Percentiles rank a stretch among this genome's conserved stretches.
phyloP scores from a whole-genome alignment of 2,797 vertebrate genomes.

The Paratrypauchen microcephalus region DNA sequence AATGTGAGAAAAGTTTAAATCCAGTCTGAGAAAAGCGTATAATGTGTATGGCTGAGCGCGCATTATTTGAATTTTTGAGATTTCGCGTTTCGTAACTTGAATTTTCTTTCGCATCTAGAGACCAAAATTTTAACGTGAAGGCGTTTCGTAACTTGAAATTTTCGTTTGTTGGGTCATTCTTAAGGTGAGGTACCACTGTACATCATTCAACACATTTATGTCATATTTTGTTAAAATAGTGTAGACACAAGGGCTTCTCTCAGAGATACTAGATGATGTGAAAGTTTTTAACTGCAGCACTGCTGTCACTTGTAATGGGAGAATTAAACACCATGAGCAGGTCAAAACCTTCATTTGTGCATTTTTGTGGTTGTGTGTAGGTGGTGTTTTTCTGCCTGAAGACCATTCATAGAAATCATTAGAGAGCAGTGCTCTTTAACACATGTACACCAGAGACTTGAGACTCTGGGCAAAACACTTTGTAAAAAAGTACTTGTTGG shows the following conservation, averaged over 20 bases:
- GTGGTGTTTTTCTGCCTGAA: constrained; percentile 40
- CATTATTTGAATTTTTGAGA: too few relatives aligned
- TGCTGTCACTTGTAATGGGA: background rate
- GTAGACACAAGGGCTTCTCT: background rate
- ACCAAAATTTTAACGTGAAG: too few relatives aligned
- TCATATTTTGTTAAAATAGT: too few relatives aligned
- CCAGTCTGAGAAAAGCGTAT: too few relatives aligned
- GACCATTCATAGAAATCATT: constrained; percentile 48
- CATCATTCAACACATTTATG: too few relatives aligned
- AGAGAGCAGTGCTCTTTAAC: constrained; percentile 44
- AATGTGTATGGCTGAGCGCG: too few relatives aligned
- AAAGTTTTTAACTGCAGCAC: background rate
- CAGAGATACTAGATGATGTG: background rate
- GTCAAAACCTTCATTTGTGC: background rate
- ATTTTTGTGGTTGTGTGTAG: constrained; percentile 29
- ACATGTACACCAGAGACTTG: constrained; percentile 52
- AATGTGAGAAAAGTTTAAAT: too few relatives aligned
- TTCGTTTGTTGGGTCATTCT: too few relatives aligned
- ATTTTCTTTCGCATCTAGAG: too few relatives aligned
- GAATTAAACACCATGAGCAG: background rate
- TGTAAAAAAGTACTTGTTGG: constrained; percentile 24
- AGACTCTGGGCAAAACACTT: constrained; percentile 32
- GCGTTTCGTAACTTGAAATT: too few relatives aligned
- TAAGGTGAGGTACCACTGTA: too few relatives aligned
- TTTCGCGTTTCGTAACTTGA: too few relatives aligned